These are phyloP conservation scores for Tachina lurida DNA, from an alignment of 2,888 invertebrate genomes.

Conservation along the genomic window DNA sequence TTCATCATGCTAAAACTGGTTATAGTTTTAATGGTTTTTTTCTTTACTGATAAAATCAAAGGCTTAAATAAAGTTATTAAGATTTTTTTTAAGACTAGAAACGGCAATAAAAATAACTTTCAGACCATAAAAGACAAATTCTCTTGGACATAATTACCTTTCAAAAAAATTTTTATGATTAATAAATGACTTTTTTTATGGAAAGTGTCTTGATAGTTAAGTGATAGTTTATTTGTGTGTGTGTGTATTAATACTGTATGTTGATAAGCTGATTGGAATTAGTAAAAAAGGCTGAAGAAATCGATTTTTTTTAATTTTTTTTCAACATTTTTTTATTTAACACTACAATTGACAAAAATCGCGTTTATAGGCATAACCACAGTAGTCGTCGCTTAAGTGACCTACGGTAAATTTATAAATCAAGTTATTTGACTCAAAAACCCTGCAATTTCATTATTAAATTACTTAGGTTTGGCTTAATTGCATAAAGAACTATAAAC, in stretches of 20 bases:
- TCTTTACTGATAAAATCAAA: background rate
- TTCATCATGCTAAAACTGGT: slow-evolving; percentile 19
- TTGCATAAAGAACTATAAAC: too few species aligned
- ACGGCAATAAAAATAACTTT: background rate
- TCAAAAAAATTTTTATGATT: background rate
- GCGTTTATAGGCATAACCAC: too few species aligned
- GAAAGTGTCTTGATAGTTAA: slow-evolving; percentile 9
- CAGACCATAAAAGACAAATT: background rate
- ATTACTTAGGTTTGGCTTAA: too few species aligned
- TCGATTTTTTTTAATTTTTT: too few species aligned
- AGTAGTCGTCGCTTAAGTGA: too few species aligned
- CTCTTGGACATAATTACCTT: background rate
- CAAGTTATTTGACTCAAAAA: too few species aligned
- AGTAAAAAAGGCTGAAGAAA: too few species aligned
- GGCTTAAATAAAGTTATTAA: slow-evolving; percentile 27
- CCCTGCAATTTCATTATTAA: too few species aligned
- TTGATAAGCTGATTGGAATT: background rate
- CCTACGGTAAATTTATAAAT: too few species aligned
- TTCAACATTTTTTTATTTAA: too few species aligned
- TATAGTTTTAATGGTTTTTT: background rate
- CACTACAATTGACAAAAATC: too few species aligned
- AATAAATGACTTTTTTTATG: background rate
- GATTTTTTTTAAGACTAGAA: background rate
- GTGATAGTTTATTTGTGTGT: background rate
- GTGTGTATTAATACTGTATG: background rate